Evolutionary conservation across 2,888 invertebrate genomes (phyloP).

Genomic region (Tetropium fuscum): DNA sequence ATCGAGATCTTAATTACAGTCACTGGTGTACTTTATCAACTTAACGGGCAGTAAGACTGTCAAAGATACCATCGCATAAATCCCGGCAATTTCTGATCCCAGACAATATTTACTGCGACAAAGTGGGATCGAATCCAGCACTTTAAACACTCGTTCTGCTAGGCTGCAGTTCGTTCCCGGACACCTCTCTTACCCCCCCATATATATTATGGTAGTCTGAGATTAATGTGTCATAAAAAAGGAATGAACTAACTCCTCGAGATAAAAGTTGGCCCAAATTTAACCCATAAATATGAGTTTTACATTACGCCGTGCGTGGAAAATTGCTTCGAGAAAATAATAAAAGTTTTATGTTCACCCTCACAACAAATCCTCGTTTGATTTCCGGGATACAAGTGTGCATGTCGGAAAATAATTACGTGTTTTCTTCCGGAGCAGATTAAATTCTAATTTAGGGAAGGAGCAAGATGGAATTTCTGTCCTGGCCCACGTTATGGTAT

Average conservation of each 20-base stretch:
- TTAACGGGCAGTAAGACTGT: slow-evolving; percentile 9
- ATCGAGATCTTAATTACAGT: slow-evolving; percentile 17
- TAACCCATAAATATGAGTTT: slow-evolving; percentile 34
- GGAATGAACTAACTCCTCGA: slow-evolving; percentile 29
- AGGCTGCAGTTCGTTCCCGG: neutral
- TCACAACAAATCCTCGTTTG: slow-evolving; percentile 33
- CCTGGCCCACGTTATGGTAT: too few species aligned
- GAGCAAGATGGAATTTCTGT: too few species aligned
- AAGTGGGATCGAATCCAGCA: neutral
- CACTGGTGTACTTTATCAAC: neutral
- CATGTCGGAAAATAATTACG: slow-evolving; percentile 37
- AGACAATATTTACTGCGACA: neutral
- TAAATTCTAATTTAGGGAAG: slow-evolving; percentile 33
- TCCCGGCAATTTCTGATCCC: neutral
- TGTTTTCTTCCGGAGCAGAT: slow-evolving; percentile 33
- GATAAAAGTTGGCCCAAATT: slow-evolving; percentile 27
- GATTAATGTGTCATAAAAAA: slow-evolving; percentile 36
- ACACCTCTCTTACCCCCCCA: slow-evolving; percentile 14
- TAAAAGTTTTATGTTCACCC: slow-evolving; percentile 35
- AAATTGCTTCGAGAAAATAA: slow-evolving; percentile 34
- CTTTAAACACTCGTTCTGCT: slow-evolving; percentile 8
- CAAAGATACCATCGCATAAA: slow-evolving; percentile 16
- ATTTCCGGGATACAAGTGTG: slow-evolving; percentile 35
- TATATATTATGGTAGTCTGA: slow-evolving; percentile 29
- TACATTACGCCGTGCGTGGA: slow-evolving; percentile 30